Evolutionary conservation across 1,140 invertebrate genomes (phyloP).

Genomic region (Drosophila orosa): DNA sequence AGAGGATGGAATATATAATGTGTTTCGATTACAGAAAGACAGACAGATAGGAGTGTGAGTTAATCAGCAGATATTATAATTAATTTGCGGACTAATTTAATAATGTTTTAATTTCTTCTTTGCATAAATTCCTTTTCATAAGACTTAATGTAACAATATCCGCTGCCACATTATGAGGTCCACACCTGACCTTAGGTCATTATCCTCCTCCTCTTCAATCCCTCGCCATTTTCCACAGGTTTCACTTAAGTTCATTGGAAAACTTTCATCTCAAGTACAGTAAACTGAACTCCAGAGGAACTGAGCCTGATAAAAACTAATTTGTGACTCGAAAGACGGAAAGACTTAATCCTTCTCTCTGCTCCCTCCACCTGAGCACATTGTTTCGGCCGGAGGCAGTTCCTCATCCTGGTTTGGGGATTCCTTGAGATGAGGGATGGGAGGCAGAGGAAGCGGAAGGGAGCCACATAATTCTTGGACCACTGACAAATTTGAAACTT

Average conservation of each 20-base stretch:
- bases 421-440: not conserved
- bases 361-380: conserved; percentile 45
- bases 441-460: not conserved
- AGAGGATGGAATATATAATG: not conserved
- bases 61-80: not conserved
- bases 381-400: conserved; percentile 50
- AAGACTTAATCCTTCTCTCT: not conserved
- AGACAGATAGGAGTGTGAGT: too few relatives aligned
- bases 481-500: conserved; percentile 72
- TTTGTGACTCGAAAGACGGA: conserved; percentile 46
- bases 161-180: not conserved
- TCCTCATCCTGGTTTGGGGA: conserved; percentile 23
- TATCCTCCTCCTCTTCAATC: not conserved
- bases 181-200: conserved; percentile 23
- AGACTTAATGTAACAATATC: conserved; percentile 9
- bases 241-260: conserved; percentile 44
- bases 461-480: conserved; percentile 49
- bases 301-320: conserved; percentile 63
- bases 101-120: not conserved
- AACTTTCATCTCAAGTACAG: conserved; percentile 43
- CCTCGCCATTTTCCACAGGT: not conserved
- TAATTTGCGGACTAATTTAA: not conserved
- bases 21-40: not conserved
- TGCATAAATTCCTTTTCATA: not conserved
- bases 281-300: conserved; percentile 21